Percentiles rank a stretch among this genome's conserved stretches.
These are phyloP conservation scores for Dendroctonus valens DNA, from an alignment of 1,140 invertebrate genomes.

Conservation along the genomic window DNA sequence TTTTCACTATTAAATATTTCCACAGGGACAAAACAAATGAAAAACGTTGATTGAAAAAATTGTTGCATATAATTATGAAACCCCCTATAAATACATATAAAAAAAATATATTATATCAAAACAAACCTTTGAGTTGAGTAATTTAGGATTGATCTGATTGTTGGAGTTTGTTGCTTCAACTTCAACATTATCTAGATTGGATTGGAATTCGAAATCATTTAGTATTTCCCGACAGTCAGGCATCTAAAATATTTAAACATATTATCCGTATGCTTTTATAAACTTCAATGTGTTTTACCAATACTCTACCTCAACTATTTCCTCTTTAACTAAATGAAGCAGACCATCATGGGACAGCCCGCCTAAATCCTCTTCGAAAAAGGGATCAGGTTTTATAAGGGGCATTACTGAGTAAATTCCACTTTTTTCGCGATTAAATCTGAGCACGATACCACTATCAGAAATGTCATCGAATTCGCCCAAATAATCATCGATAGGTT, in stretches of 20 bases:
- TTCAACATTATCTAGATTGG: neutral
- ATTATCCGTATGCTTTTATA: neutral
- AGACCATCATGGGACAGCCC: neutral
- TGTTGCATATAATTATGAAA: no score
- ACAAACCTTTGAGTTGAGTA: no score
- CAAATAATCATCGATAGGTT: no score
- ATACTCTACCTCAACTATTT: neutral
- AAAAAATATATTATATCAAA: no score
- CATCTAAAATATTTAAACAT: neutral
- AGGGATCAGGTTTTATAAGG: constrained; percentile 8
- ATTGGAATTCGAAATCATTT: neutral
- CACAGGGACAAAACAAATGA: no score
- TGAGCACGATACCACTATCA: neutral
- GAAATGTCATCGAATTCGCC: no score
- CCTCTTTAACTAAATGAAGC: neutral
- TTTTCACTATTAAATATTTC: no score
- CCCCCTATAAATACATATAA: no score
- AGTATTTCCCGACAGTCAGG: neutral
- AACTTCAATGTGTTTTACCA: neutral
- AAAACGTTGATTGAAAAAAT: no score
- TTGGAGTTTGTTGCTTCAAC: no score
- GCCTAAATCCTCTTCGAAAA: constrained; percentile 11
- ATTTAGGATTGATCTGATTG: no score
- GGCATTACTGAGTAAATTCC: constrained; percentile 11
- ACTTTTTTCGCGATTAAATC: neutral